Evolutionary conservation across 1,140 invertebrate species (phyloP).

Genomic region (Chrysopa pallens): DNA sequence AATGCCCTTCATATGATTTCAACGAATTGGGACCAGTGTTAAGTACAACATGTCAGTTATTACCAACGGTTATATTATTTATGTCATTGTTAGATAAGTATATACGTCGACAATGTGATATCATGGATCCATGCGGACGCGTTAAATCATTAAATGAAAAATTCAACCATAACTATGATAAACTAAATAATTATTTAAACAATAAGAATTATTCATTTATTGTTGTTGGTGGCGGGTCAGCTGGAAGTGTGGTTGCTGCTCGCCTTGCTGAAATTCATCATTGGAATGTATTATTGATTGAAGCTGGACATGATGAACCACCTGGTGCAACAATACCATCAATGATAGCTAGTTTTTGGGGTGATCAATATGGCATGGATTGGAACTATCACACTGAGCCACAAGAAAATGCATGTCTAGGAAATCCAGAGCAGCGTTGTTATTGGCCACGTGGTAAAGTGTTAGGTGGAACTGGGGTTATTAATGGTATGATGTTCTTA

Average conservation of each 20-base stretch:
- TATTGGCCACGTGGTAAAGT: conserved; percentile 31
- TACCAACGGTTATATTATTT: too few species aligned
- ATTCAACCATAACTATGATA: too few species aligned
- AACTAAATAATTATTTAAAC: too few species aligned
- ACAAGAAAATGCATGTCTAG: conserved; percentile 28
- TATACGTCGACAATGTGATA: too few species aligned
- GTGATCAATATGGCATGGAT: conserved; percentile 25
- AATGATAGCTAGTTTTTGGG: conserved; percentile 25
- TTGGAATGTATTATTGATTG: conserved; percentile 28
- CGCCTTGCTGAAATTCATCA: conserved; percentile 17
- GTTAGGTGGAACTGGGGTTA: conserved; percentile 23
- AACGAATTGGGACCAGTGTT: too few species aligned
- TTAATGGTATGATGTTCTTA: conserved; percentile 43
- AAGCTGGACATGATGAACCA: conserved; percentile 33
- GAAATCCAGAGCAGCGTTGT: conserved; percentile 20
- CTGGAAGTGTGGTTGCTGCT: conserved; percentile 32
- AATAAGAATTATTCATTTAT: too few species aligned
- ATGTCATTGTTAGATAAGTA: too few species aligned
- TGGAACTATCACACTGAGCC: conserved; percentile 38
- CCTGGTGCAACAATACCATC: conserved; percentile 24
- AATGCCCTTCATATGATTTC: too few species aligned
- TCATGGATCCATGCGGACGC: too few species aligned
- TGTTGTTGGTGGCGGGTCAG: conserved; percentile 29
- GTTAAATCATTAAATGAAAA: too few species aligned
- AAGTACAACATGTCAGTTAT: too few species aligned